Base-by-base conservation (phyloP, 2,797 vertebrate genomes). In the Aphelocoma californica region DNA sequence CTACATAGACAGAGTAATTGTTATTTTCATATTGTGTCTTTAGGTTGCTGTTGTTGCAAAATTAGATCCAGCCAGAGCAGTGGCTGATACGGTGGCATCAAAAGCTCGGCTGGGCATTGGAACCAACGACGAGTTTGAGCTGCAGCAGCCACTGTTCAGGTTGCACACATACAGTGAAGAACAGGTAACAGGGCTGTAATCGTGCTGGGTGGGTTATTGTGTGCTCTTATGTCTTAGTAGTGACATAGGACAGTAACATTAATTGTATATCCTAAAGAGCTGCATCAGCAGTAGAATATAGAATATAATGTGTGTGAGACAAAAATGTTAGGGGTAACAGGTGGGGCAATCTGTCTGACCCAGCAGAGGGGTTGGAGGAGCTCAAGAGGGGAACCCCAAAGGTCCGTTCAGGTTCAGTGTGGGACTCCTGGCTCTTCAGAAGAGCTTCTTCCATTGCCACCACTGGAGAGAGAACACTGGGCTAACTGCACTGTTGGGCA, bases 101-200 rank as follows among this genome's bases (percentile, higher is more conserved):
- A 98, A 92, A 97, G 98, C 97, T 47, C 98, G 96, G 25, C 96
- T 96, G 85, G 93, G 95, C 70, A 53, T 97, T 78, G 97, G 97
- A 20, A 40, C 18, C 45, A 90, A 88, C 15, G 93, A 98, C 5
- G 98, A 98, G 93, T 97, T 97, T 89, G 94, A 98, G 75, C 98
- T 98, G 74, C 99, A 98, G 51, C 99, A 97, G 97, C 99, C 99
- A 12, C 98, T 99, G 48, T 99, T 98, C 94, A 95, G 96, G 62
- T 54, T 99, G 79, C 97, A 98, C 93, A 99, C 99, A 0, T 99
- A 98, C 97, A 99, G 92, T 25, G 98, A 99, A 40, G 97, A 97
- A 86, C 99, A 99, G 99, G 99, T 99, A 96, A 96, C 25, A 72
- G 42, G 34, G 32, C 70, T 62, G 58, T 2, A 3, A 0, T 25